Evolutionary conservation across 2,888 invertebrate genomes (phyloP).

Genomic region (Charanyca ferruginea): DNA sequence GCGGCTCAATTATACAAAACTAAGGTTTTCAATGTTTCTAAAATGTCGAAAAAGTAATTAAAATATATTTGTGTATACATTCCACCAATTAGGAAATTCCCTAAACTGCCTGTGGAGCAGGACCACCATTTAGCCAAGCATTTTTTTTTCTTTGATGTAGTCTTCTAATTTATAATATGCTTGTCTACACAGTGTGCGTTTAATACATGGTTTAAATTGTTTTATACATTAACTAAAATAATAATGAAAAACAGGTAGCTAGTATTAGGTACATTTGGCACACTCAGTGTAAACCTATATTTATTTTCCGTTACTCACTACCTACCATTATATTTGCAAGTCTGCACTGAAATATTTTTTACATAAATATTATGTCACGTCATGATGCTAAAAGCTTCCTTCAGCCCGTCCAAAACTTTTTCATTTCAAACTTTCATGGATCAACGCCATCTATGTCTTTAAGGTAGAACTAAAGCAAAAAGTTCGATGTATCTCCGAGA

Average conservation of each 20-base stretch:
- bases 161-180: background rate
- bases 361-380: slow-evolving; percentile 16
- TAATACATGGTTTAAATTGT: too few species aligned
- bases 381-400: slow-evolving; percentile 33
- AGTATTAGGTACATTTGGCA: slow-evolving; percentile 47
- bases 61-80: too few species aligned
- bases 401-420: slow-evolving; percentile 25
- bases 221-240: slow-evolving; percentile 15
- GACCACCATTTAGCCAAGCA: too few species aligned
- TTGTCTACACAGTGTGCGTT: too few species aligned
- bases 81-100: too few species aligned
- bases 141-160: too few species aligned
- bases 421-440: slow-evolving; percentile 30
- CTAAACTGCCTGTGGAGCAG: too few species aligned
- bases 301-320: slow-evolving; percentile 36
- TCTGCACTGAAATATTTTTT: slow-evolving; percentile 33
- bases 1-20: too few species aligned
- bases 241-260: background rate
- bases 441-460: slow-evolving; percentile 77
- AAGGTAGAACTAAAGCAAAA: slow-evolving; percentile 40
- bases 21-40: too few species aligned
- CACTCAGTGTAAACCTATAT: slow-evolving; percentile 33
- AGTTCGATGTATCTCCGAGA: slow-evolving; percentile 69
- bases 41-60: too few species aligned
- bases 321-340: slow-evolving; percentile 6